Evolutionary conservation across 2,797 vertebrate species (phyloP).

Genomic region (Australoheros facetus): DNA sequence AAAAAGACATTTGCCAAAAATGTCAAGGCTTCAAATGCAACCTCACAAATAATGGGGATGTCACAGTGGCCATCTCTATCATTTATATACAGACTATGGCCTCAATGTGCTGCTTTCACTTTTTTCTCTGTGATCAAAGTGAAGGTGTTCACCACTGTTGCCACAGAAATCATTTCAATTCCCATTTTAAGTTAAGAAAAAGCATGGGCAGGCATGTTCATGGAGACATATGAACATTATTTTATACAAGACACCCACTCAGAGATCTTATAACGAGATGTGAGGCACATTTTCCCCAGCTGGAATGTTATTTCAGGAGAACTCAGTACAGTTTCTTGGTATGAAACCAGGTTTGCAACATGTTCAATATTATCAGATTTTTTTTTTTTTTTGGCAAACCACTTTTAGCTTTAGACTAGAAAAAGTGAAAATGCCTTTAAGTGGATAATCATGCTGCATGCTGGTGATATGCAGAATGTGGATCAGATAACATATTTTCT

Average conservation of each 20-base stretch:
- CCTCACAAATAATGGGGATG: neutral
- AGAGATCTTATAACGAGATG: neutral
- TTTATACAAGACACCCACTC: neutral
- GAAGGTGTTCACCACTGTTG: neutral
- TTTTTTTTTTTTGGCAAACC: neutral
- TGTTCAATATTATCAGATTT: neutral
- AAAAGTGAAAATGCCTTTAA: neutral
- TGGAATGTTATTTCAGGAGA: neutral
- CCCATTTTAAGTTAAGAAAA: neutral
- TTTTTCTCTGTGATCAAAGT: neutral
- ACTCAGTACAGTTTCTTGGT: neutral
- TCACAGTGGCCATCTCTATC: neutral
- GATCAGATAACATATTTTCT: neutral
- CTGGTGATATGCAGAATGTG: neutral
- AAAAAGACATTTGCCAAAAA: neutral
- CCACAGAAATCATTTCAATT: neutral
- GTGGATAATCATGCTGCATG: neutral
- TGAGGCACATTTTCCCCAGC: neutral
- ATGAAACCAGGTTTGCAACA: neutral
- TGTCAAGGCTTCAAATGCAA: neutral
- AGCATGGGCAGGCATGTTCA: neutral
- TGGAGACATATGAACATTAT: accelerated
- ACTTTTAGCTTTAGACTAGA: neutral
- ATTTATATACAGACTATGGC: neutral
- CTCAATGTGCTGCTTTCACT: neutral